Conservation (phyloP, 1,140 invertebrate species). For the Anthonomus grandis region DNA sequence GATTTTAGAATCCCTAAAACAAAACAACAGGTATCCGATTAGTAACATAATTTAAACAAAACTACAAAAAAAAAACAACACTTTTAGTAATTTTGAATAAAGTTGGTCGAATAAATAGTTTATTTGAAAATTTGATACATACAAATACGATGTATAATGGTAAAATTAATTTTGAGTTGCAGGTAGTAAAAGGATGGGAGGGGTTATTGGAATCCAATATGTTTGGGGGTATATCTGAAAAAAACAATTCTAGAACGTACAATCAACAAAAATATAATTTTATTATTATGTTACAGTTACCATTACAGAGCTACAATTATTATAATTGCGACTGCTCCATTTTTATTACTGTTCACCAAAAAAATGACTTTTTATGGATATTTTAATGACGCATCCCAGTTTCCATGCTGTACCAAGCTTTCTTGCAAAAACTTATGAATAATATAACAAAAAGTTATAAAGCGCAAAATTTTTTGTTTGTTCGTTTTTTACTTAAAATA, state of each 20-base stretch:
- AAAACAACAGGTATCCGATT: slow-evolving; percentile 27
- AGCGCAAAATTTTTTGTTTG: too few relatives aligned
- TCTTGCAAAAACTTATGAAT: too few relatives aligned
- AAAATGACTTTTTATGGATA: too few relatives aligned
- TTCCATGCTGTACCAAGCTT: neutral
- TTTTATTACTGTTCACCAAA: too few relatives aligned
- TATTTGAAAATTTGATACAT: slow-evolving; percentile 5
- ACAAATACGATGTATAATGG: slow-evolving; percentile 8
- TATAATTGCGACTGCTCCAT: too few relatives aligned
- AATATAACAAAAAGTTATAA: too few relatives aligned
- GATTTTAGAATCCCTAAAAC: slow-evolving; percentile 38
- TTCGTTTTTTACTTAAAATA: too few relatives aligned
- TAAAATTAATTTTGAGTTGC: neutral
- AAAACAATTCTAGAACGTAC: slow-evolving; percentile 23
- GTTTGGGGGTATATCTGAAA: slow-evolving; percentile 44
- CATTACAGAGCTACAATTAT: too few relatives aligned
- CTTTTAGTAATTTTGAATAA: slow-evolving; percentile 5
- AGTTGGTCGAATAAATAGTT: neutral
- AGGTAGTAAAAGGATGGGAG: neutral
- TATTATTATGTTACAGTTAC: too few relatives aligned
- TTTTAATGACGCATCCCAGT: neutral
- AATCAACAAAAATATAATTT: too few relatives aligned
- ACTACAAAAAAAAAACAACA: neutral
- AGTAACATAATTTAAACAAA: neutral
- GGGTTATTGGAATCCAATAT: slow-evolving; percentile 36